These are phyloP conservation scores for Cydia pomonella DNA, from an alignment of 1,140 invertebrate species.

Conservation along the genomic window DNA sequence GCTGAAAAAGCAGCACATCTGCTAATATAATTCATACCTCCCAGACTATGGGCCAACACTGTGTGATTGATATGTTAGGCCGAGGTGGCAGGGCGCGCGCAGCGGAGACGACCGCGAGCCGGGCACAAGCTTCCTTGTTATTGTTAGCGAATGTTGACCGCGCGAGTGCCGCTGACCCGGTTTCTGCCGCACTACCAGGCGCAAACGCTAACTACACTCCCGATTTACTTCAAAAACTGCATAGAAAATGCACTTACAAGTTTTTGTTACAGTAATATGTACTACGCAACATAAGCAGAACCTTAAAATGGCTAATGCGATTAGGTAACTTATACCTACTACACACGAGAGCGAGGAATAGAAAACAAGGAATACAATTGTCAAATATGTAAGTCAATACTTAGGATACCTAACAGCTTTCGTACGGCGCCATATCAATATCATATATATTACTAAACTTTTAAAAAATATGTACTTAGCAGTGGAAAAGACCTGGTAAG, in stretches of 20 bases:
- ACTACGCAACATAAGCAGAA: neutral
- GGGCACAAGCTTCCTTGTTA: conserved; percentile 56
- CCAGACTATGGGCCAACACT: neutral
- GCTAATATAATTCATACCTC: neutral
- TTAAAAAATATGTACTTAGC: neutral
- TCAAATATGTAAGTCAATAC: neutral
- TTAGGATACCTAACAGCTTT: neutral
- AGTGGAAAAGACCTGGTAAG: neutral
- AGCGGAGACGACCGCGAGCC: conserved; percentile 42
- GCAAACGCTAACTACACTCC: conserved; percentile 6
- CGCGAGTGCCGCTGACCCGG: conserved; percentile 40
- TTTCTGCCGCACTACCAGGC: conserved; percentile 30
- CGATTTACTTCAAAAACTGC: neutral
- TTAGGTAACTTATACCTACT: neutral
- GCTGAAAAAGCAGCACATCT: neutral
- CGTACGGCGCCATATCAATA: neutral
- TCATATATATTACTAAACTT: neutral
- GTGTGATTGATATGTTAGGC: neutral
- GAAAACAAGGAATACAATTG: neutral
- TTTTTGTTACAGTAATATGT: neutral
- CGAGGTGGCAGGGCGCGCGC: conserved; percentile 35
- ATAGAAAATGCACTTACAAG: conserved; percentile 9
- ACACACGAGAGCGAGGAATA: neutral
- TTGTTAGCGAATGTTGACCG: conserved; percentile 65
- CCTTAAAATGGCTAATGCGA: too few relatives aligned